A percentile compares a stretch with the other conserved stretches of the same genome.
These are phyloP conservation scores for Enchytraeus crypticus DNA, from an alignment of 2,888 invertebrate genomes.

Conservation along the genomic window DNA sequence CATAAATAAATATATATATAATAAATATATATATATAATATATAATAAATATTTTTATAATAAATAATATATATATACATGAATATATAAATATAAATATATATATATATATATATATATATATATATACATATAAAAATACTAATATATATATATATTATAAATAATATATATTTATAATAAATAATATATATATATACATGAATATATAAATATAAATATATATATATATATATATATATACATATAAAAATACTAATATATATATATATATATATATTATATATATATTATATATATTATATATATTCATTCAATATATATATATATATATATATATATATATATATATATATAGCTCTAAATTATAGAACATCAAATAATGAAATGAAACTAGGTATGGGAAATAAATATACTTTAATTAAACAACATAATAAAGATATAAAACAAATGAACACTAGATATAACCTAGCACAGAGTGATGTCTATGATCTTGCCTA, in stretches of 20 bases:
- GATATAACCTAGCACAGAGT: too few species aligned
- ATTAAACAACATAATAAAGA: too few species aligned
- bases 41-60: background rate
- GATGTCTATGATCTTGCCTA: too few species aligned
- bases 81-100: background rate
- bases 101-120: background rate
- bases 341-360: too few species aligned
- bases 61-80: background rate
- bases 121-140: background rate
- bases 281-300: background rate
- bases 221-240: background rate
- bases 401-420: too few species aligned
- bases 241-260: background rate
- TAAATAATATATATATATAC: background rate
- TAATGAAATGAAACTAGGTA: too few species aligned
- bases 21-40: too few species aligned
- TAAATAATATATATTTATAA: background rate
- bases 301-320: too few species aligned
- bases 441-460: too few species aligned
- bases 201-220: background rate
- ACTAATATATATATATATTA: background rate
- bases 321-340: too few species aligned
- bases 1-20: too few species aligned
- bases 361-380: too few species aligned
- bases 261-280: background rate